Evolutionary conservation across 2,888 invertebrate species (phyloP).

Genomic region (Thymelicus lineola): DNA sequence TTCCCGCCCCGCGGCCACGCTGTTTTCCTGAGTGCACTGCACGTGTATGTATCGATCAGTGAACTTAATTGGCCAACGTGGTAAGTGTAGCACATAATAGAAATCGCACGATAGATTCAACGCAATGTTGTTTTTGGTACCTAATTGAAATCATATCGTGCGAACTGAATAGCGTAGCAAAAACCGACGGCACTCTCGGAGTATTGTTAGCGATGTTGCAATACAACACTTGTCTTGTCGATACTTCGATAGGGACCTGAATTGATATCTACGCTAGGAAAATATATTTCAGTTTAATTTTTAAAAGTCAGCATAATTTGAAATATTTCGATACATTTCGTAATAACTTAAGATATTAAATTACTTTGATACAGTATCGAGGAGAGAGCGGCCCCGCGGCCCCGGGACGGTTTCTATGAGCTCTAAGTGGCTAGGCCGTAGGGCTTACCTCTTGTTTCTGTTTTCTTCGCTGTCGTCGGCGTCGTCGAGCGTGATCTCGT

Average conservation of each 20-base stretch:
- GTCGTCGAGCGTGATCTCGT: constrained; percentile 89
- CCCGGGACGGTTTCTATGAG: too few species aligned
- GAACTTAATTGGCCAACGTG: neutral
- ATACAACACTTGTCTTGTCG: constrained; percentile 41
- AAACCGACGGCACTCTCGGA: constrained; percentile 55
- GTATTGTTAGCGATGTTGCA: constrained; percentile 51
- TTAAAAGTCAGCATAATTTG: neutral
- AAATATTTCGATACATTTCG: neutral
- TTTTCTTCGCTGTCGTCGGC: constrained; percentile 90
- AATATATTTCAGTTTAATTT: constrained; percentile 2
- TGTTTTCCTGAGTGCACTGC: too few species aligned
- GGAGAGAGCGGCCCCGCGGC: neutral
- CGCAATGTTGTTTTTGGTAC: constrained; percentile 23
- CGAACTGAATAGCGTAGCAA: constrained; percentile 64
- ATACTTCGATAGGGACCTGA: constrained; percentile 17
- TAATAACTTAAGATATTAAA: neutral
- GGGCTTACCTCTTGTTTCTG: constrained; percentile 89
- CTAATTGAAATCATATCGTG: constrained; percentile 55
- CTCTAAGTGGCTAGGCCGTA: constrained; percentile 40
- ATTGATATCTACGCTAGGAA: neutral
- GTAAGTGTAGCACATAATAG: constrained; percentile 11
- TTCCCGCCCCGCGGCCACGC: too few species aligned
- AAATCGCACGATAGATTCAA: constrained; percentile 21
- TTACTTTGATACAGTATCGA: neutral
- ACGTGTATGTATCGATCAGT: too few species aligned